Conservation (phyloP, 2,888 invertebrate genomes). For the Tromatobia lineatoria region DNA sequence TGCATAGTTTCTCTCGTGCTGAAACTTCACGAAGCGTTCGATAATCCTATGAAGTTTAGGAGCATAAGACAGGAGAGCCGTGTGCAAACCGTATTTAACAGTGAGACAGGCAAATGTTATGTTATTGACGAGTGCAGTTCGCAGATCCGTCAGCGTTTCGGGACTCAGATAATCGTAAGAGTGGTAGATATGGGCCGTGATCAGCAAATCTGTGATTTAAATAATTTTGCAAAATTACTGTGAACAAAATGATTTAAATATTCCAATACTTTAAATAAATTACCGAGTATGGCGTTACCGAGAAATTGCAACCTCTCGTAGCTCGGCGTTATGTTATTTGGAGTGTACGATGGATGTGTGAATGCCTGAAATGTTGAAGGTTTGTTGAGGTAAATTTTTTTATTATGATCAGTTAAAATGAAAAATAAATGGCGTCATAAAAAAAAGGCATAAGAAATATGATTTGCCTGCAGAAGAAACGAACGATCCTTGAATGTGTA, state of each 20-base stretch:
- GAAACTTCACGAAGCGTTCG: slow-evolving; percentile 89
- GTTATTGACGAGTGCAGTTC: slow-evolving; percentile 98
- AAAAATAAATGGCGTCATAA: neutral
- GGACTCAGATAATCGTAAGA: slow-evolving; percentile 90
- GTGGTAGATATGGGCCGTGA: slow-evolving; percentile 95
- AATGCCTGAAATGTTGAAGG: slow-evolving; percentile 89
- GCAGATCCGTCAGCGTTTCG: slow-evolving; percentile 96
- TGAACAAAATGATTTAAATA: neutral
- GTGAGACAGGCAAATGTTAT: slow-evolving; percentile 96
- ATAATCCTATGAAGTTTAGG: slow-evolving; percentile 87
- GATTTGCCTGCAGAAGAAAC: slow-evolving; percentile 91
- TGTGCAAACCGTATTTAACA: slow-evolving; percentile 94
- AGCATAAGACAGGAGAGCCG: slow-evolving; percentile 88
- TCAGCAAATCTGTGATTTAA: slow-evolving; percentile 90
- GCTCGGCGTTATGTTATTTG: slow-evolving; percentile 93
- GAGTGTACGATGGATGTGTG: slow-evolving; percentile 95
- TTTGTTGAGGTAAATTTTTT: neutral
- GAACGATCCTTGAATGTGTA: slow-evolving; percentile 94
- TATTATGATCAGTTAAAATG: neutral
- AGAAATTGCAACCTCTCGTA: slow-evolving; percentile 97
- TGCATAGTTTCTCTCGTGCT: slow-evolving; percentile 87
- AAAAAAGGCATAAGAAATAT: neutral
- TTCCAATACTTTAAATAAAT: slow-evolving; percentile 15
- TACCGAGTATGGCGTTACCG: slow-evolving; percentile 94
- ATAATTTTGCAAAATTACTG: neutral